Evolutionary conservation across 2,113 vertebrate species (phyloP), one percentile per base, ranked within the genome.

Genomic region (Raja brachyura): DNA sequence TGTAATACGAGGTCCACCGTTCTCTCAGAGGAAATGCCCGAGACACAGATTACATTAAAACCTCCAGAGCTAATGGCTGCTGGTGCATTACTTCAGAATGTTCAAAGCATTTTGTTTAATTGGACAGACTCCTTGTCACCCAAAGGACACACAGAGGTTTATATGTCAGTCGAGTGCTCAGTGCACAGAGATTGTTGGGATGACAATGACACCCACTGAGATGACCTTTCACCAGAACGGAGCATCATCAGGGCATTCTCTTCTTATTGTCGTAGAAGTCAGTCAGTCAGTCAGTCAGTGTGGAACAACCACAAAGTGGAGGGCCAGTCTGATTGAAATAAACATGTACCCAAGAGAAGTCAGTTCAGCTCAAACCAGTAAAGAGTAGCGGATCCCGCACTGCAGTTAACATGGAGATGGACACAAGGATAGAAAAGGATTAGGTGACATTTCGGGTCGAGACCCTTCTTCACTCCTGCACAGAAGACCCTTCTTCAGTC

Each of bases 31-130:
- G 90, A n/a, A 73, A 73, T 92, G 33, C 31, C 31, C 18, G 86
- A 90, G 61, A 90, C 86, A 7, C n/a, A 90, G 88, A 68, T 92
- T 70, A 92, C 33, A 73, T 20, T 54, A n/a, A 59, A 18, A n/a
- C 2, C 73, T 33, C 18, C 90, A 54, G 90, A 39, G 22, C 33
- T 73, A 92, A 73, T 92, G 31, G 33, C 31, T 68, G 81, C 56
- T 85, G 56, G 59, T 6, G 86, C 16, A 25, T 39, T 22, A 31
- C 7, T 70, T 90, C n/a, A 33, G 33, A 39, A 70, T 39, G 66
- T 73, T 73, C 66, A 48, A 92, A 73, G 39, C 18, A 8, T 25
- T 1, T 70, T 73, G 63, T 73, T 92, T 33, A 73, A 73, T 73
- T 28, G 70, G 90, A 73, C 90, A 73, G 66, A 25, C 61, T 63